Conservation (phyloP, 2,888 invertebrate species). For the Marronus borbonicus region DNA sequence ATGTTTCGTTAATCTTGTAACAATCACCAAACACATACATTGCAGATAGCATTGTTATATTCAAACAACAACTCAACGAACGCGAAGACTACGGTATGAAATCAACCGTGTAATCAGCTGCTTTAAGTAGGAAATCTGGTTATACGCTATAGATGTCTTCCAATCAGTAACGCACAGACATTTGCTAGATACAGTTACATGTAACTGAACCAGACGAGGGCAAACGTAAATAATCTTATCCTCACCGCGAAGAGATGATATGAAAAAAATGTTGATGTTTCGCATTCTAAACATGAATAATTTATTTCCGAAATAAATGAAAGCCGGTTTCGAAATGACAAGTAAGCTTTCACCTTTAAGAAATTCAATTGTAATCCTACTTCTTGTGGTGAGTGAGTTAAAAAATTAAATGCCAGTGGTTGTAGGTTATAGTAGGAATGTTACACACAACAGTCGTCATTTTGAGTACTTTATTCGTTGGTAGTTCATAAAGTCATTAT, state of each 20-base stretch:
- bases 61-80: constrained; percentile 23
- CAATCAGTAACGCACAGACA: background rate
- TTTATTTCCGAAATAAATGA: constrained; percentile 45
- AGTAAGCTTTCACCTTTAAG: constrained; percentile 3
- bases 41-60: constrained; percentile 18
- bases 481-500: too few relatives aligned
- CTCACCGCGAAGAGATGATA: constrained; percentile 2
- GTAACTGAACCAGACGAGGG: constrained; percentile 20
- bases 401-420: too few relatives aligned
- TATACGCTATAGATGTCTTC: background rate
- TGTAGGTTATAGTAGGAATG: too few relatives aligned
- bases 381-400: too few relatives aligned
- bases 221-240: constrained; percentile 36
- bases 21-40: constrained; percentile 14
- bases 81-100: constrained; percentile 3
- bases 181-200: constrained; percentile 24
- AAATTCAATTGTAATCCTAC: background rate
- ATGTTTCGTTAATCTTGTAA: constrained; percentile 21
- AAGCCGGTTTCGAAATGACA: constrained; percentile 24
- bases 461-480: too few relatives aligned
- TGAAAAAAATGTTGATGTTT: background rate
- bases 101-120: constrained; percentile 6
- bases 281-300: constrained; percentile 3
- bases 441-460: too few relatives aligned
- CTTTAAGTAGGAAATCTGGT: constrained; percentile 32